Base-by-base conservation (phyloP, 1,140 invertebrate species). In the Neodiprion lecontei region DNA sequence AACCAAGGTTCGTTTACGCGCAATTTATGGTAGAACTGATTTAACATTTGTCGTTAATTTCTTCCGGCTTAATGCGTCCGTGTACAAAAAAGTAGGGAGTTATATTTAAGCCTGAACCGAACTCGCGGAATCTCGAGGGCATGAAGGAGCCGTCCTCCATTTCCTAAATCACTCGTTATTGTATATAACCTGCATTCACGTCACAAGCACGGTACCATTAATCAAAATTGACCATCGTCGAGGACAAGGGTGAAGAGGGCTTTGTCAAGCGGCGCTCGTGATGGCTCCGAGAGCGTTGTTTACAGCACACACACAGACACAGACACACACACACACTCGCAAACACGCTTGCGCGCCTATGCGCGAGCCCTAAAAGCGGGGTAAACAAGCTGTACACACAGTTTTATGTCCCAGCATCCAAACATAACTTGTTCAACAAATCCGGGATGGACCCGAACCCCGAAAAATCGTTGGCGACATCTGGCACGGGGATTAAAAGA, bases 191-290 rank as follows among this genome's bases (percentile, higher is more conserved):
- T 40, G 28, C 53, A 61, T 61, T 61, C 53, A 61, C 53, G 53
- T 61, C 53, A 61, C 11, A 61, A 61, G 53, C 53, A 61, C 53
- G 53, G n/a, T 5, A 40, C 53, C 53, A 11, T 61, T 61, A 61
- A 61, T 61, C 53, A 61, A 61, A 61, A 61, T 61, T 61, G 53
- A 61, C 53, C 53, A 61, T 17, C 53, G 53, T 61, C n/a, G 53
- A 61, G 53, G 53, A 61, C 53, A 61, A 61, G 53, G 53, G 11
- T 61, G 53, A 61, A 61, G 53, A 61, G 53, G 53, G 11, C 53
- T 61, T 61, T 61, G 53, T 61, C 53, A 61, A 61, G 11, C 53
- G n/a, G 53, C 11, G 53, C 28, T 61, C n/a, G 53, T 61, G 53
- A 61, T 61, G n/a, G 53, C 11, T 61, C 53, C 53, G n/a, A 61